phyloP scores from a whole-genome alignment of 2,797 vertebrate genomes.

The Smutsia gigantea region DNA sequence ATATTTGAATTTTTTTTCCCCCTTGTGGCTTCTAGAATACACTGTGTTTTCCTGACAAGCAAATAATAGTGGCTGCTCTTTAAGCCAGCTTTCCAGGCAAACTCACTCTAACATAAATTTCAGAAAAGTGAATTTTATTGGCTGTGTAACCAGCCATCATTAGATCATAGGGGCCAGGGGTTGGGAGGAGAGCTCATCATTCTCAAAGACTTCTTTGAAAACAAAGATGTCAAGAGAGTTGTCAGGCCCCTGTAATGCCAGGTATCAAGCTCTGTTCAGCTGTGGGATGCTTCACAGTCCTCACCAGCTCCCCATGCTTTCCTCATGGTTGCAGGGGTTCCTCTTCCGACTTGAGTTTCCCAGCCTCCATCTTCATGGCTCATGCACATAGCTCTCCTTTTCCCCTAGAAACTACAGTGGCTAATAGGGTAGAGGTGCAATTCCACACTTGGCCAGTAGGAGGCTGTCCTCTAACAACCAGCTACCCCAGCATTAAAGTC shows the following conservation, averaged over 20 bases:
- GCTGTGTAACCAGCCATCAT: not conserved
- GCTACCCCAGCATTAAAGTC: not conserved
- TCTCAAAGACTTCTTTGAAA: constrained; percentile 18
- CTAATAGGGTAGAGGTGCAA: not conserved
- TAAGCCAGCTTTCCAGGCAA: not conserved
- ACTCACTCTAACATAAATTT: not conserved
- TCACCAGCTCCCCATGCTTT: not conserved
- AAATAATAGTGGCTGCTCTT: not conserved
- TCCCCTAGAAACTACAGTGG: not conserved
- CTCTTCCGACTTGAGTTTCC: not conserved
- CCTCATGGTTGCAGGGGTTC: not conserved
- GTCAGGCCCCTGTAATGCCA: not conserved
- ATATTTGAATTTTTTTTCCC: too few relatives aligned
- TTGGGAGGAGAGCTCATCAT: not conserved
- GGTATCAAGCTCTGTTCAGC: not conserved
- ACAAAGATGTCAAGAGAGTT: not conserved
- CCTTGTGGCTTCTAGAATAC: not conserved
- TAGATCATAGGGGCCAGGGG: not conserved
- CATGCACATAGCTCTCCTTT: not conserved
- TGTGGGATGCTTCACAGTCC: not conserved
- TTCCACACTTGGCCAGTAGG: constrained; percentile 11
- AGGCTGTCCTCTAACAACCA: not conserved
- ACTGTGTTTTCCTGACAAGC: not conserved
- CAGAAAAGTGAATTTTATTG: not conserved
- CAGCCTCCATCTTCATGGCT: rapidly evolving